phyloP scores from a whole-genome alignment of 2,113 vertebrate species.

The Abramis brama region DNA sequence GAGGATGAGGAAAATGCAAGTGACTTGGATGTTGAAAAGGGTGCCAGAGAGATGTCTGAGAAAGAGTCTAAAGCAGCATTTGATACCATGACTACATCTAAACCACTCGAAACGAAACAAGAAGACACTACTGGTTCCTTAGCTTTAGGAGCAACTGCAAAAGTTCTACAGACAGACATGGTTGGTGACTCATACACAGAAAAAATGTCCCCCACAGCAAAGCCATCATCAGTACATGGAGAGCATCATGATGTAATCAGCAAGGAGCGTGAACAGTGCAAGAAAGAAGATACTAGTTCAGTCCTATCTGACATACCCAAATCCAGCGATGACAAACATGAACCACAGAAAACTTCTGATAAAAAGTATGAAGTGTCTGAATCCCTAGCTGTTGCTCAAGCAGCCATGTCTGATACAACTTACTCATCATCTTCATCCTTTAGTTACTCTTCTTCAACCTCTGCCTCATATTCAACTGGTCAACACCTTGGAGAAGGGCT shows the following conservation, averaged over 20 bases:
- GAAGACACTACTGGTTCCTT: constrained; percentile 32
- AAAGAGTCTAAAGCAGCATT: constrained; percentile 78
- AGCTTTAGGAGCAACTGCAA: neutral
- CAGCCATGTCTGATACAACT: constrained; percentile 63
- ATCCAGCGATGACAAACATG: constrained; percentile 57
- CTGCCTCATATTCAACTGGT: constrained; percentile 63
- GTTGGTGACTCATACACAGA: constrained; percentile 45
- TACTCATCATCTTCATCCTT: constrained; percentile 70
- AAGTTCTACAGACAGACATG: constrained; percentile 17
- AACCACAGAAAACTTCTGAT: constrained; percentile 50
- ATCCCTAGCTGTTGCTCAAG: constrained; percentile 70
- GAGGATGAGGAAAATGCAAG: constrained; percentile 84
- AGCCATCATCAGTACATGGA: neutral
- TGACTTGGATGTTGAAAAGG: constrained; percentile 93
- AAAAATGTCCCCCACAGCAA: constrained; percentile 11
- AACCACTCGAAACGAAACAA: constrained; percentile 61
- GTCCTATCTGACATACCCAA: constrained; percentile 52
- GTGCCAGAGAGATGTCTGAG: constrained; percentile 90
- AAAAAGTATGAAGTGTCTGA: constrained; percentile 62
- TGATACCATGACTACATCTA: constrained; percentile 53
- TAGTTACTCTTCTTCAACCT: constrained; percentile 67
- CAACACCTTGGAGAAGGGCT: constrained; percentile 62
- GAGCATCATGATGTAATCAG: constrained; percentile 41
- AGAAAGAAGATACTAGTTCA: constrained; percentile 53
- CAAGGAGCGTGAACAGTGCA: constrained; percentile 38